Conservation (phyloP, 2,797 vertebrate genomes). For the Mormyrops boulengeri region DNA sequence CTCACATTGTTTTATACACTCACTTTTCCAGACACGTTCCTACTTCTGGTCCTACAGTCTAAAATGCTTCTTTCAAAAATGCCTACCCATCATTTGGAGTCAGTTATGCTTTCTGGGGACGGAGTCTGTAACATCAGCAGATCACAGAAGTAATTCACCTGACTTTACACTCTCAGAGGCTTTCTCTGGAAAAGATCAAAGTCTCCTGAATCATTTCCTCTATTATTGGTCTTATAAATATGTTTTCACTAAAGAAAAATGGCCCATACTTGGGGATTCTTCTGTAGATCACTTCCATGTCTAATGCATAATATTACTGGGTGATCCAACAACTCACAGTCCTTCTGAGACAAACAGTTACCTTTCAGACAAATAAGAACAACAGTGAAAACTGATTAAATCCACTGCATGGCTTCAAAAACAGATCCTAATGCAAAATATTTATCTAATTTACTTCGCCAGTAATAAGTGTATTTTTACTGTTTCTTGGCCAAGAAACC, state of each 20-base stretch:
- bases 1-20: not conserved
- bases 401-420: not conserved
- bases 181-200: not conserved
- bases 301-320: not conserved
- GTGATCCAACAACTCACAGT: not conserved
- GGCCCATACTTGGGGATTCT: not conserved
- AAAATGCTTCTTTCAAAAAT: not conserved
- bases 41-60: not conserved
- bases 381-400: not conserved
- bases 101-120: not conserved
- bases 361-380: not conserved
- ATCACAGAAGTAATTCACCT: constrained; percentile 11
- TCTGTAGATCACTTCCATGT: not conserved
- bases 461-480: not conserved
- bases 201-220: not conserved
- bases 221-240: constrained; percentile 12
- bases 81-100: not conserved
- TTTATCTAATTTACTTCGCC: not conserved
- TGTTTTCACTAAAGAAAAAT: not conserved
- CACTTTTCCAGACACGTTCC: not conserved
- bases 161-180: not conserved
- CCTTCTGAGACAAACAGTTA: constrained; percentile 11
- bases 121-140: not conserved
- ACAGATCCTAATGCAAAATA: not conserved
- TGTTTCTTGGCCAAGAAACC: not conserved